Evolutionary conservation across 2,797 vertebrate species (phyloP).

Genomic region (Microchirus variegatus): DNA sequence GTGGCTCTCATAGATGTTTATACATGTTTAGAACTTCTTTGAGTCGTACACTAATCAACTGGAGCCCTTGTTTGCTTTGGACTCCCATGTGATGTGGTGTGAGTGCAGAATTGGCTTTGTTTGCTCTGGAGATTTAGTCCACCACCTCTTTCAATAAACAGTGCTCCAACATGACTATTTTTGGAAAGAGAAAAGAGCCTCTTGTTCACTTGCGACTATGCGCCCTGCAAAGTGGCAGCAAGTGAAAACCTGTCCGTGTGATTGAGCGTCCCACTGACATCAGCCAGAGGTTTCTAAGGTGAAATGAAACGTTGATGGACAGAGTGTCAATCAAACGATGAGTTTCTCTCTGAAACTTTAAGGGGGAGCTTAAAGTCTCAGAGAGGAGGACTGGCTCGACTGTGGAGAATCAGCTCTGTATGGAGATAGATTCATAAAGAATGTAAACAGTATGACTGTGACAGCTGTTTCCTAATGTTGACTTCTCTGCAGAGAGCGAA

Average conservation of each 20-base stretch:
- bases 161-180: constrained; percentile 58
- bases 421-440: constrained; percentile 10
- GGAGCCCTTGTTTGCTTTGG: constrained; percentile 36
- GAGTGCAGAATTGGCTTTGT: constrained; percentile 24
- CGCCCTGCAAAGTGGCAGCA: constrained; percentile 19
- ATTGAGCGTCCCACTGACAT: background rate
- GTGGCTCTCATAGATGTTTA: background rate
- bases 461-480: background rate
- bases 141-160: constrained; percentile 39
- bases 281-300: constrained; percentile 5
- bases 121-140: constrained; percentile 45
- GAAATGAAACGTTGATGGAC: background rate
- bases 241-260: background rate
- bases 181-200: constrained; percentile 50
- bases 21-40: constrained; percentile 1
- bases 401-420: constrained; percentile 78
- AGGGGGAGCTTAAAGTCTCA: background rate
- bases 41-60: constrained; percentile 4
- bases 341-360: background rate
- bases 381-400: background rate
- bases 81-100: constrained; percentile 23
- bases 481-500: constrained; percentile 69
- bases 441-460: background rate
- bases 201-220: constrained; percentile 18
- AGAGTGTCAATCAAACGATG: background rate